Evolutionary conservation across 2,797 vertebrate species (phyloP), one percentile per base, ranked within the genome.

Genomic region (Anguilla anguilla): DNA sequence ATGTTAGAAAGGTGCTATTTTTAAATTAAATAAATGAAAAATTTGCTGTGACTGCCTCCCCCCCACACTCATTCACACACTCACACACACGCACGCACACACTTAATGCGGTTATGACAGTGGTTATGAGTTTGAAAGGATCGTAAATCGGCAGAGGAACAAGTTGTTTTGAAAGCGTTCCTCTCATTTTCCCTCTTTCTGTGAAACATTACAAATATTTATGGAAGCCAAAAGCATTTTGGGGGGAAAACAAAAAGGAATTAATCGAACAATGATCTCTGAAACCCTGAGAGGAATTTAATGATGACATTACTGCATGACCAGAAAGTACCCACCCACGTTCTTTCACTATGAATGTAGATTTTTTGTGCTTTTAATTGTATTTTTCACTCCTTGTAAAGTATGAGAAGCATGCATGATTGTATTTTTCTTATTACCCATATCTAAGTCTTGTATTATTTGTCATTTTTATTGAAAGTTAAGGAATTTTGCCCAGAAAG

Each of bases 281-380:
- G 43, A 55, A 83, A 86, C 64, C 85, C 43, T 22, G 17, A 72
- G 79, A 89, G 84, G 55, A 88, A 86, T 69, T 74, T 39, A 89
- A 84, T 89, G 83, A 83, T 61, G 85, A 67, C 39, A 49, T 85
- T 88, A 88, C 61, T 84, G 86, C 86, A 88, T 89, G 88, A 59
- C 86, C 55, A 74, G 51, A 82, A 90, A 88, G 28, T 85, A 55
- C 53, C 84, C 87, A 25, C 87, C 85, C 31, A 87, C 84, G 83
- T n/a, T 19, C 55, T 86, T 7, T 87, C 13, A 86, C 53, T 84
- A 22, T 81, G 53, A 64, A 15, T 79, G 10, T 61, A 77, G 9
- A 31, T 88, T 85, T 85, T 39, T 31, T 31, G 35, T 83, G 19
- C 17, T 81, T 74, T 28, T 84, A 59, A 83, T 46, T 84, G 11